phyloP scores from a whole-genome alignment of 2,888 invertebrate genomes.

The Escarpia spicata region DNA sequence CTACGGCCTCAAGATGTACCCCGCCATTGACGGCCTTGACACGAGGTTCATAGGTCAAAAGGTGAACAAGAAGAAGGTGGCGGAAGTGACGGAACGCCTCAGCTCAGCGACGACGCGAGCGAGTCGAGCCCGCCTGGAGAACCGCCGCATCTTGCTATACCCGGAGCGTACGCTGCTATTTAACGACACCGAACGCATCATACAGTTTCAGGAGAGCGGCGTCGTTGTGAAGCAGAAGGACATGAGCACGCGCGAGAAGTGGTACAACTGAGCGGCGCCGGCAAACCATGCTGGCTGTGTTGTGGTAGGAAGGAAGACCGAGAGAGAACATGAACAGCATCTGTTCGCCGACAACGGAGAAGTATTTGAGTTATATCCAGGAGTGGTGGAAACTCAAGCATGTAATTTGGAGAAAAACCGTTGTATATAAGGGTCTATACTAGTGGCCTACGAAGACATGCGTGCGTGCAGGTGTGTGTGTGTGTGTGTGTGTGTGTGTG shows the following conservation, averaged over 20 bases:
- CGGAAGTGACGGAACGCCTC: slow-evolving; percentile 23
- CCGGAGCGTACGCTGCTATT: slow-evolving; percentile 23
- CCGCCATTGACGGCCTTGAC: slow-evolving; percentile 30
- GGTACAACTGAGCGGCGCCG: slow-evolving; percentile 22
- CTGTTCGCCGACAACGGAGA: too few relatives aligned
- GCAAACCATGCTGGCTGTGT: background rate
- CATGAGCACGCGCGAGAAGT: slow-evolving; percentile 23
- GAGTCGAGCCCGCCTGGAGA: slow-evolving; percentile 20
- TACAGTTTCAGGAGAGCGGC: slow-evolving; percentile 20
- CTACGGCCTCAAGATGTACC: slow-evolving; percentile 32
- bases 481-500: too few relatives aligned
- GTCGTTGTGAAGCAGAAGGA: slow-evolving; percentile 24
- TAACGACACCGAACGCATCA: slow-evolving; percentile 18
- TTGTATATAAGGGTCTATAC: too few relatives aligned
- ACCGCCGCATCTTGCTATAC: slow-evolving; percentile 26
- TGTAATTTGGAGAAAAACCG: too few relatives aligned
- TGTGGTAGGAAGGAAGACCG: too few relatives aligned
- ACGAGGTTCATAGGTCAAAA: slow-evolving; percentile 27
- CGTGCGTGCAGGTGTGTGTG: too few relatives aligned
- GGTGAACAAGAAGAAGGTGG: slow-evolving; percentile 21
- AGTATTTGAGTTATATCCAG: too few relatives aligned
- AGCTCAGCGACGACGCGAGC: slow-evolving; percentile 28
- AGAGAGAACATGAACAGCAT: too few relatives aligned
- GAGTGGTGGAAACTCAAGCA: too few relatives aligned
- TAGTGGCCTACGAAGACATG: too few relatives aligned